phyloP scores from a whole-genome alignment of 2,888 invertebrate genomes.

The Cinara cedri region DNA sequence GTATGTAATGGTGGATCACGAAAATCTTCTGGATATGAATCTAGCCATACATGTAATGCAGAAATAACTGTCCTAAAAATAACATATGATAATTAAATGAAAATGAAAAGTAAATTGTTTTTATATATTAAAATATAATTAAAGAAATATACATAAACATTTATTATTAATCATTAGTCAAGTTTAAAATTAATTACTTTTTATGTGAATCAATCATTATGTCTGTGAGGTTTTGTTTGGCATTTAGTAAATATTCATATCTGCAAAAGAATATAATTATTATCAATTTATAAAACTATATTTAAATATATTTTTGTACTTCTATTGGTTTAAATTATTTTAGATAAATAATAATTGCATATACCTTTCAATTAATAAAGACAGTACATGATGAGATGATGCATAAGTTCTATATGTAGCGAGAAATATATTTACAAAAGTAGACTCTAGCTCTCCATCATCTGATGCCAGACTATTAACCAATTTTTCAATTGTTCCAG shows the following conservation, averaged over 20 bases:
- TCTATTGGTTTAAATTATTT: no score
- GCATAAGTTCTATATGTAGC: constrained; percentile 93
- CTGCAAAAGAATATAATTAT: constrained; percentile 59
- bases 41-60: constrained; percentile 95
- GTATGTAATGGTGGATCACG: constrained; percentile 79
- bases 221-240: constrained; percentile 61
- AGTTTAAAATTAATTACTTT: constrained; percentile 66
- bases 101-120: not conserved
- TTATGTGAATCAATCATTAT: constrained; percentile 71
- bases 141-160: no score
- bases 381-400: constrained; percentile 82
- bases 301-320: no score
- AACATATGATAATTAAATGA: not conserved
- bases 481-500: constrained; percentile 90
- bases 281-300: no score
- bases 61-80: constrained; percentile 79
- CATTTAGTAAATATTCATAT: constrained; percentile 62
- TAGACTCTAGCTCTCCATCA: constrained; percentile 94
- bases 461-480: constrained; percentile 93
- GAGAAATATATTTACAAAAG: constrained; percentile 96
- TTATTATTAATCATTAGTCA: no score
- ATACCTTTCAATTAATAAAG: constrained; percentile 72
- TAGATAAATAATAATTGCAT: not conserved
- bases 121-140: not conserved
- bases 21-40: constrained; percentile 94